A percentile compares a stretch with the other conserved stretches of the same genome.
These are phyloP conservation scores for Dasypogon diadema DNA, from an alignment of 2,888 invertebrate species.

Conservation along the genomic window DNA sequence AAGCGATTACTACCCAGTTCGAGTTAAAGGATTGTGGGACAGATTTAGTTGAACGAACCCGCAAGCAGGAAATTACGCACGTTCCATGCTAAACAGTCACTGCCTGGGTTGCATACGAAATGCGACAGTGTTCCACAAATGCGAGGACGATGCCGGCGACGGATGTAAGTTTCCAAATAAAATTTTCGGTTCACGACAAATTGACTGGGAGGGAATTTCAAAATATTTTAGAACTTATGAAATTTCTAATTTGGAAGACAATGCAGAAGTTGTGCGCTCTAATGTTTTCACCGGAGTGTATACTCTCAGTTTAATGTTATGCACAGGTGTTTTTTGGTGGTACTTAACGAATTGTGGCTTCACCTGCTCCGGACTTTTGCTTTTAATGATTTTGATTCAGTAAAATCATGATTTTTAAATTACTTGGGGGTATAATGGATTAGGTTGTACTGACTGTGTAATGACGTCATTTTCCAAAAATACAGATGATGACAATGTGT, in stretches of 20 bases:
- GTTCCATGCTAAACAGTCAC: slow-evolving; percentile 34
- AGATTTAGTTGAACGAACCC: slow-evolving; percentile 28
- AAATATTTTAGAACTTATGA: background rate
- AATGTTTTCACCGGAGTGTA: too few relatives aligned
- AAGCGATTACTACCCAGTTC: background rate
- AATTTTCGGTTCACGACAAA: background rate
- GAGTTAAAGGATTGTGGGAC: slow-evolving; percentile 19
- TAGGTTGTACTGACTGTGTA: too few relatives aligned
- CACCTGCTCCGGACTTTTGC: too few relatives aligned
- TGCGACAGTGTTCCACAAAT: slow-evolving; percentile 1
- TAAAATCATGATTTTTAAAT: too few relatives aligned
- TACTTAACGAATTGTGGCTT: too few relatives aligned
- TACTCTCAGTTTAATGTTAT: too few relatives aligned
- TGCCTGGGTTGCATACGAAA: slow-evolving; percentile 35
- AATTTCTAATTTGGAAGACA: background rate
- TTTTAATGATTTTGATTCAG: too few relatives aligned
- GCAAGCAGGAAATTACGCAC: slow-evolving; percentile 40
- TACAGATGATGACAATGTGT: too few relatives aligned
- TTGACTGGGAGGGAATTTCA: background rate
- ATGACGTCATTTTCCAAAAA: too few relatives aligned
- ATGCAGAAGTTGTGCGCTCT: background rate
- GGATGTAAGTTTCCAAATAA: slow-evolving; percentile 12
- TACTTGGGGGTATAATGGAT: too few relatives aligned
- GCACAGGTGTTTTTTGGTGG: too few relatives aligned
- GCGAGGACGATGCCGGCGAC: background rate